Evolutionary conservation across 1,140 invertebrate species (phyloP).

Genomic region (Coenobita brevimanus): DNA sequence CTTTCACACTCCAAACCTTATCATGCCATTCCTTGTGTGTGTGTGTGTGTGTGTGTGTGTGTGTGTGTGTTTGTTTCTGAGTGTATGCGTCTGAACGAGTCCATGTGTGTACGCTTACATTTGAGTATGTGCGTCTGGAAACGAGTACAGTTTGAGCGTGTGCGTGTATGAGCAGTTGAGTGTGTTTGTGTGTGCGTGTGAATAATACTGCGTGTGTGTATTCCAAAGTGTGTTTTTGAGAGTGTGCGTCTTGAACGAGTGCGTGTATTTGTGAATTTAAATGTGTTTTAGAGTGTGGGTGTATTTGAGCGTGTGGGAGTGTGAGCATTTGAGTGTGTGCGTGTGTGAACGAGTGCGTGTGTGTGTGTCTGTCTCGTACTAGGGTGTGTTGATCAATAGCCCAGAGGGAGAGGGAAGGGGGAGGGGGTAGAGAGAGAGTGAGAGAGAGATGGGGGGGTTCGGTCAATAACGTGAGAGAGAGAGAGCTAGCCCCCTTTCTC

Average conservation of each 20-base stretch:
- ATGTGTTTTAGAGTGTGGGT: background rate
- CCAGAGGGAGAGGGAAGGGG: background rate
- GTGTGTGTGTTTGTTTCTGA: too few species aligned
- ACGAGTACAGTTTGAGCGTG: background rate
- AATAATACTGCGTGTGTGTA: background rate
- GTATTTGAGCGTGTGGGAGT: background rate
- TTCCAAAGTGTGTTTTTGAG: conserved; percentile 14
- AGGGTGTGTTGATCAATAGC: conserved; percentile 33
- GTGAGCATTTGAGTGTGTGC: background rate
- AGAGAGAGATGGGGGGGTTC: background rate
- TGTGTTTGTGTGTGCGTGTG: background rate
- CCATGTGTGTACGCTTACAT: background rate
- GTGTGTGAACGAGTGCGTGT: conserved; percentile 15
- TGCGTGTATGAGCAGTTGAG: background rate
- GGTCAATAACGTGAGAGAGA: conserved; percentile 27
- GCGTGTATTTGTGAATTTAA: conserved; percentile 21
- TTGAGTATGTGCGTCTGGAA: background rate
- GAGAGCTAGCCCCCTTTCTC: background rate
- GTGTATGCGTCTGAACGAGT: too few species aligned
- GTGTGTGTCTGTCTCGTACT: conserved; percentile 12
- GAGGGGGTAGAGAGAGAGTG: background rate
- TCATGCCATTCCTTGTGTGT: too few species aligned
- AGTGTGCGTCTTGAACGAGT: conserved; percentile 31
- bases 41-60: too few species aligned
- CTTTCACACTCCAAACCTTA: background rate